Evolutionary conservation across 2,888 invertebrate species (phyloP).

Genomic region (Diloba caeruleocephala): DNA sequence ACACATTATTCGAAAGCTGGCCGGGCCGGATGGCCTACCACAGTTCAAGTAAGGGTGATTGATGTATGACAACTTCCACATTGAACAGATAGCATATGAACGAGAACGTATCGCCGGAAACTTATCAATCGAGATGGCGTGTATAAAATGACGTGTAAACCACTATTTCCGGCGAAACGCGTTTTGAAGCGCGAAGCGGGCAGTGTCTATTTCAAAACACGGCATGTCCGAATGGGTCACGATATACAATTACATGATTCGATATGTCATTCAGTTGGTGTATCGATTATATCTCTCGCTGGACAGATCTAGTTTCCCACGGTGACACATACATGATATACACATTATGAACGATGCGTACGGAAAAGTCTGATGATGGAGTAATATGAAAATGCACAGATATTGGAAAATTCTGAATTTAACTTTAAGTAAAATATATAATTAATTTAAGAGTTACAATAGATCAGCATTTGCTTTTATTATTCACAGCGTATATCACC

Average conservation of each 20-base stretch:
- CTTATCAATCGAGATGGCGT: constrained; percentile 64
- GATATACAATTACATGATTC: constrained; percentile 67
- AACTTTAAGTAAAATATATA: neutral
- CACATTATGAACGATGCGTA: constrained; percentile 28
- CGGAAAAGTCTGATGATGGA: constrained; percentile 31
- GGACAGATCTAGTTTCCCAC: constrained; percentile 67
- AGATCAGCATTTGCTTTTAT: too few relatives aligned
- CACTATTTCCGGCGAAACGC: constrained; percentile 66
- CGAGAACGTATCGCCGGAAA: constrained; percentile 61
- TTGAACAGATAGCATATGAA: constrained; percentile 51
- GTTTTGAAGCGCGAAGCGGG: constrained; percentile 43
- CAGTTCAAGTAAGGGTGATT: constrained; percentile 37
- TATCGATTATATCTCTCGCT: constrained; percentile 66
- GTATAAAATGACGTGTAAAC: constrained; percentile 65
- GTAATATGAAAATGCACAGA: constrained; percentile 11
- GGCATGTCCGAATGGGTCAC: constrained; percentile 61
- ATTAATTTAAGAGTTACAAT: too few relatives aligned
- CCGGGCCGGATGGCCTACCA: constrained; percentile 32
- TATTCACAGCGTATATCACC: too few relatives aligned
- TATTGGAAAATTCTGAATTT: constrained; percentile 13
- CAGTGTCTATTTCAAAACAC: constrained; percentile 63
- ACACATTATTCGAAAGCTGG: constrained; percentile 36
- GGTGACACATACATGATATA: constrained; percentile 55
- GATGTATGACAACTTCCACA: constrained; percentile 54
- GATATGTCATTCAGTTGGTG: constrained; percentile 67